phyloP scores from a whole-genome alignment of 2,888 invertebrate genomes.

The Nemurella pictetii region DNA sequence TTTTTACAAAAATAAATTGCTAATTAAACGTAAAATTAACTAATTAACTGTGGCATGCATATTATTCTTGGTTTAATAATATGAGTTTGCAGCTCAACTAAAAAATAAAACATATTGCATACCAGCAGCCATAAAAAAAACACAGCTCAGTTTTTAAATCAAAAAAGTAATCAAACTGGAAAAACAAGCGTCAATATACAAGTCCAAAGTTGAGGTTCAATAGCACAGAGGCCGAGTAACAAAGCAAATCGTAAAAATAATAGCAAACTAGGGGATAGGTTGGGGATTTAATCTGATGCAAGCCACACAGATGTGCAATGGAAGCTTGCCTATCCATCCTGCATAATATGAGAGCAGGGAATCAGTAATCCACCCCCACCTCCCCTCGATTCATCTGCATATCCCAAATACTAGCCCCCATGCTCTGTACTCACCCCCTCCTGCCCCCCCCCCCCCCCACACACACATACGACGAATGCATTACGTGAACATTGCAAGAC shows the following conservation, averaged over 20 bases:
- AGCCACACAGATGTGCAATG: slow-evolving; percentile 40
- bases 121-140: background rate
- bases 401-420: slow-evolving; percentile 17
- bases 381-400: slow-evolving; percentile 35
- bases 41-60: too few species aligned
- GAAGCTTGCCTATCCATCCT: slow-evolving; percentile 15
- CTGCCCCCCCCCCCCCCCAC: background rate
- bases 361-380: slow-evolving; percentile 30
- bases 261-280: slow-evolving; percentile 32
- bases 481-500: slow-evolving; percentile 34
- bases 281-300: slow-evolving; percentile 40
- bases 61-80: slow-evolving; percentile 1
- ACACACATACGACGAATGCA: slow-evolving; percentile 14
- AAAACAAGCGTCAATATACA: background rate
- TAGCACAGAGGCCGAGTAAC: background rate
- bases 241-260: slow-evolving; percentile 37
- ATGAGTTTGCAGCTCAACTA: background rate
- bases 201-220: background rate
- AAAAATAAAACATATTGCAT: background rate
- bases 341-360: slow-evolving; percentile 20
- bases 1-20: too few species aligned
- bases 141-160: background rate
- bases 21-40: too few species aligned
- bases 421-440: background rate
- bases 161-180: background rate